A percentile compares a stretch with the other conserved stretches of the same genome.
These are phyloP conservation scores for Caerostris darwini DNA, from an alignment of 1,140 invertebrate species.

Conservation along the genomic window DNA sequence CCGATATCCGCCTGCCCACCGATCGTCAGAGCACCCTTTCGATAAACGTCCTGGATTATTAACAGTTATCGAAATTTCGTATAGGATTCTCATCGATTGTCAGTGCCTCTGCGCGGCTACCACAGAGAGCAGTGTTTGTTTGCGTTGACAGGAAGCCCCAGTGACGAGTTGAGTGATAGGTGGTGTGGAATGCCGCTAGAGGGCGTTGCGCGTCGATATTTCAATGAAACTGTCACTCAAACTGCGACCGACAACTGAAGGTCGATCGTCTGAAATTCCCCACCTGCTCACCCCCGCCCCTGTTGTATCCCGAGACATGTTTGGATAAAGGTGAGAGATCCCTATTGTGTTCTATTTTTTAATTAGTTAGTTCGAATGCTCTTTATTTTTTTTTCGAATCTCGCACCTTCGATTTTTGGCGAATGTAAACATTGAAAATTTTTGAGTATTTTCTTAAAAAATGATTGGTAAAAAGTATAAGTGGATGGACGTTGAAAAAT, in stretches of 20 bases:
- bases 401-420: not conserved
- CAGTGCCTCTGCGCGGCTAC: too few relatives aligned
- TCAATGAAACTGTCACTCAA: constrained; percentile 77
- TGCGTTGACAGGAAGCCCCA: not conserved
- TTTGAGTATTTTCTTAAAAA: too few relatives aligned
- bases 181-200: constrained; percentile 57
- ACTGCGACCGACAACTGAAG: constrained; percentile 76
- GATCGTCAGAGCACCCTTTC: not conserved
- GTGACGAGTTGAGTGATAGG: constrained; percentile 24
- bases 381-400: not conserved
- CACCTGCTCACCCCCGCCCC: constrained; percentile 40
- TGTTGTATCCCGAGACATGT: constrained; percentile 24
- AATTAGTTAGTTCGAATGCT: not conserved
- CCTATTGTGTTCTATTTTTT: not conserved
- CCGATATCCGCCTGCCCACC: not conserved
- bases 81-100: not conserved
- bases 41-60: not conserved
- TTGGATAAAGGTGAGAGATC: constrained; percentile 58
- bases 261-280: constrained; percentile 77
- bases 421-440: not conserved
- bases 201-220: constrained; percentile 69
- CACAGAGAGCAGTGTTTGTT: not conserved
- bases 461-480: too few relatives aligned
- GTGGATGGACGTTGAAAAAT: too few relatives aligned
- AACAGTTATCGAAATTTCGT: not conserved